Evolutionary conservation across 2,888 invertebrate species (phyloP), one percentile per base, ranked within the genome.

Genomic region (Lasioglossum pauxillum): DNA sequence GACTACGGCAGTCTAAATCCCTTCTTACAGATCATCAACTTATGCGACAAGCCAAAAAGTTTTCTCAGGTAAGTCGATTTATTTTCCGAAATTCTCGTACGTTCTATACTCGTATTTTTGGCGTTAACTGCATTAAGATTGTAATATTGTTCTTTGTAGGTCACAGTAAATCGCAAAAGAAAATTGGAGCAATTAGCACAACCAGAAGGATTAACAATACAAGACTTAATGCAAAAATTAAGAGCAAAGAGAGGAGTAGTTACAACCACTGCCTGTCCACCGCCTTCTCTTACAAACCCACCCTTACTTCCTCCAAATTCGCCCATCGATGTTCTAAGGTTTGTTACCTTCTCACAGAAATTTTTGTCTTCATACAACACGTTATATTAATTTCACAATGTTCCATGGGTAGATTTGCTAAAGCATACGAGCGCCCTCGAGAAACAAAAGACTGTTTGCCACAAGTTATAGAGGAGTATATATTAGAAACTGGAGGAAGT

Each of bases 111-210:
- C 31, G 5, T 69, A 35, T 60, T 38, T 73, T 38, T 74, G 5
- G 31, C n/a, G 10, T 46, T 41, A 19, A 10, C 38, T 72, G 38
- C n/a, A 49, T 71, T 64, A 46, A 27, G 23, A 2, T 64, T 44
- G 57, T 53, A 23, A 46, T 44, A 80, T 27, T 78, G n/a, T 75
- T 82, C 74, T 41, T 79, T 80, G 93, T 93, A 97, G 96, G 97
- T 97, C 85, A 97, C 98, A 64, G 97, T 98, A 38, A 98, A 98
- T 96, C 97, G 98, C 67, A 98, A 98, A 95, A 97, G 98, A 95
- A 98, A 98, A 97, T 96, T 98, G 93, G 98, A 98, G 93, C 98
- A 98, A 94, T 97, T 98, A 91, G 97, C 98, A 31, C 97, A 98
- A 94, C 97, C 97, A 82, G 97, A 97, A 90, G 98, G 98, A 78